Base-by-base conservation (phyloP, 2,113 vertebrate genomes). In the Cochlearius cochlearius region DNA sequence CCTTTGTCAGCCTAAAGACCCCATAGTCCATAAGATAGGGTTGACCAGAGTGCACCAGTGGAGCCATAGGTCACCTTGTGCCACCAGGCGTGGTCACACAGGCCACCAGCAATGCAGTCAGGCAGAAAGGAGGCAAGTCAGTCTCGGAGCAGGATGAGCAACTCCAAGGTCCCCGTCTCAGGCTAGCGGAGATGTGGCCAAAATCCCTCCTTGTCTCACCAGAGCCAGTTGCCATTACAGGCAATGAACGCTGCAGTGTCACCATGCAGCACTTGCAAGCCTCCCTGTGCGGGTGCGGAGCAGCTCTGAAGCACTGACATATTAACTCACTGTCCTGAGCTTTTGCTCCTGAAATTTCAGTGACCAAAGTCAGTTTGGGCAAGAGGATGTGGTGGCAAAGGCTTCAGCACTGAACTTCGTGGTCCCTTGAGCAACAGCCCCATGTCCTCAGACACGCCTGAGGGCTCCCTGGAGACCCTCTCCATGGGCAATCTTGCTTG, bases 401-500 rank as follows among this genome's bases (percentile, higher is more conserved):
- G 19, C 58, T 58, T 78, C 69, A 74, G 74, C 36, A 56, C 15
- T 32, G 38, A 67, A 55, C 20, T 94, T 49, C 18, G 14, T 67
- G 17, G 26, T 63, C 9, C 38, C 15, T 22, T 63, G 49, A 67
- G 27, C 50, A 88, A 52, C 36, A 15, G 5, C 7, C 41, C 27
- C 27, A 12, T 49, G 39, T 45, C 29, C 41, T 15, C 0, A 0
- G 12, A 9, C 2, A 3, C 47, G 17, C 25, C 66, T 80, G 50
- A 63, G 27, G 18, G 19, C 22, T 67, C 39, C 9, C 29, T 63
- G 41, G 34, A 75, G 32, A 64, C 19, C 5, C n/a, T 81, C 23
- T 86, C 71, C 21, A 8, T 29, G 19, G 34, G 26, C 25, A 94
- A 73, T 8, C 32, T 75, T 76, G 36, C 32, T 26, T 72, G 49